phyloP scores from a whole-genome alignment of 2,113 vertebrate species.

The Phodopus roborovskii region DNA sequence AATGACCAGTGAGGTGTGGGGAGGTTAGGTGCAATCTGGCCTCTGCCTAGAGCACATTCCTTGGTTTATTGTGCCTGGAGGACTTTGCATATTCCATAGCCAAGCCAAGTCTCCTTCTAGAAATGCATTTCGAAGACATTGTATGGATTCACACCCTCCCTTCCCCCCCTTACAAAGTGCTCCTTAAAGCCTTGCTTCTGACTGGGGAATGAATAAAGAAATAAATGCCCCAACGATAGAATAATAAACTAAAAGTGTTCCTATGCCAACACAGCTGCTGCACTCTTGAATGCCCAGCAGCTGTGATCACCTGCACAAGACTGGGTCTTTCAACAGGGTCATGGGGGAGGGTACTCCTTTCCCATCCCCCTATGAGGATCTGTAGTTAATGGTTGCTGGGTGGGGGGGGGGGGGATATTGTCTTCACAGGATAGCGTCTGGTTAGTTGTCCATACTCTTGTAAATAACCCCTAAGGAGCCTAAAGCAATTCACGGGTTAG shows the following conservation, averaged over 20 bases:
- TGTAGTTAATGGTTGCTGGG: neutral
- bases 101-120: neutral
- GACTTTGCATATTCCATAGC: neutral
- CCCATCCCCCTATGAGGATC: neutral
- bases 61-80: neutral
- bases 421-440: neutral
- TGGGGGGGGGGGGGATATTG: neutral
- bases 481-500: neutral
- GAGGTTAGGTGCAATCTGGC: neutral
- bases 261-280: neutral
- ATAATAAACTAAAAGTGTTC: neutral
- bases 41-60: neutral
- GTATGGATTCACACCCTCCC: neutral
- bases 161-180: neutral
- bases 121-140: neutral
- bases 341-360: neutral
- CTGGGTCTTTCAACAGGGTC: neutral
- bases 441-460: neutral
- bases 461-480: neutral
- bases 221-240: neutral
- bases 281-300: neutral
- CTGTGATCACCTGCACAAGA: neutral
- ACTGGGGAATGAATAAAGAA: constrained; percentile 39
- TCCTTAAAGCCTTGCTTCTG: constrained; percentile 37
- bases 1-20: neutral